phyloP scores from a whole-genome alignment of 2,797 vertebrate species.

The Hippoglossus hippoglossus region DNA sequence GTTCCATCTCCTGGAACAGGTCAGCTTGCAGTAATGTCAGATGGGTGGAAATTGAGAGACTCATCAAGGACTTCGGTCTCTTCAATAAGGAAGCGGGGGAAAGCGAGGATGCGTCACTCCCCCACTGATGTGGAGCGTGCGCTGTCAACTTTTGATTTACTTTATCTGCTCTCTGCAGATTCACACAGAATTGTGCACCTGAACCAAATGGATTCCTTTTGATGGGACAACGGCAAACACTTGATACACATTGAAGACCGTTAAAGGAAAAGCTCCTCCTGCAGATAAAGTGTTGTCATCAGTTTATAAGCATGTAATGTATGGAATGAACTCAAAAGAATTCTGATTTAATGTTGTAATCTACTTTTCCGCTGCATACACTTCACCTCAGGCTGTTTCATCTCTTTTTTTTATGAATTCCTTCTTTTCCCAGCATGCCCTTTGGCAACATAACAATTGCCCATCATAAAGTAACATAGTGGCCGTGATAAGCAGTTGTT shows the following conservation, averaged over 20 bases:
- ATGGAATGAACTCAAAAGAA: neutral
- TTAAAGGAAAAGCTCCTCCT: neutral
- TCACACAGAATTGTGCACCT: conserved; percentile 7
- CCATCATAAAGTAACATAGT: too few relatives aligned
- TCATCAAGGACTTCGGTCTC: conserved; percentile 58
- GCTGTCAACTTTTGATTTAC: conserved; percentile 36
- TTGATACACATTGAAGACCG: neutral
- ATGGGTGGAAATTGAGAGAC: conserved; percentile 71
- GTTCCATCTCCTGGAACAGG: conserved; percentile 60
- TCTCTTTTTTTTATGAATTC: neutral
- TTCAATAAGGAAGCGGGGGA: conserved; percentile 43
- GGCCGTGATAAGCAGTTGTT: neutral
- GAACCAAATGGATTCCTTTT: conserved; percentile 14
- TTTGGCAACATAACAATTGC: neutral
- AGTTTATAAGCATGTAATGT: too few relatives aligned
- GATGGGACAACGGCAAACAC: conserved; percentile 12
- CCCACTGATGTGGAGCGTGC: neutral
- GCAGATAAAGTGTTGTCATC: conserved; percentile 8
- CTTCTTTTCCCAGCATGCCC: conserved; percentile 13
- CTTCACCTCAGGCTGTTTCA: neutral
- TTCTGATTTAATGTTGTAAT: conserved; percentile 6
- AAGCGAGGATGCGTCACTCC: conserved; percentile 28
- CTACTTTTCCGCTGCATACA: neutral
- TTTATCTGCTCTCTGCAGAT: conserved; percentile 37
- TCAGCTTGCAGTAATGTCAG: conserved; percentile 46